Conservation (phyloP, 92 coral and sea anemone species). For the Porites rus region DNA sequence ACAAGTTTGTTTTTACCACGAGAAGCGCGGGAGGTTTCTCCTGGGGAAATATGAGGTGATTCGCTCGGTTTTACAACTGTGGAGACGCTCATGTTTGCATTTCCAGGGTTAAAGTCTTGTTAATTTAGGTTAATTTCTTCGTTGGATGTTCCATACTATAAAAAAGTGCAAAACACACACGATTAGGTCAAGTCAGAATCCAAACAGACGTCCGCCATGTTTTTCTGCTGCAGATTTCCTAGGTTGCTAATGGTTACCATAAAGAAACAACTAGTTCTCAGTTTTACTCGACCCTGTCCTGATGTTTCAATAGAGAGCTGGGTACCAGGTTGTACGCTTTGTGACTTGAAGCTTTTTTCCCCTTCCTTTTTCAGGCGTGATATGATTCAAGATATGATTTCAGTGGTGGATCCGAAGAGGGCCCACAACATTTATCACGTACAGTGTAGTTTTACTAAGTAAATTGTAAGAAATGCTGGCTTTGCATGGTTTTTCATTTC, state of each 20-base stretch:
- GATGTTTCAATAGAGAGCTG: neutral
- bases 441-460: too few relatives aligned
- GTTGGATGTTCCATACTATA: neutral
- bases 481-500: too few relatives aligned
- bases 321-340: neutral
- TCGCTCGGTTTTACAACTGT: constrained; percentile 71
- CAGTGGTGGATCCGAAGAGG: too few relatives aligned
- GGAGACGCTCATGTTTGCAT: constrained; percentile 74
- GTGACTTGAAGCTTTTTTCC: neutral
- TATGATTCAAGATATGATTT: too few relatives aligned
- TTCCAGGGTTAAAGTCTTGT: neutral
- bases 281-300: neutral
- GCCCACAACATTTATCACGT: too few relatives aligned
- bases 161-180: neutral
- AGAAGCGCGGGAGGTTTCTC: constrained; percentile 56
- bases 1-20: constrained; percentile 71
- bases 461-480: too few relatives aligned
- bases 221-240: constrained; percentile 22
- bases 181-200: constrained; percentile 4
- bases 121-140: neutral
- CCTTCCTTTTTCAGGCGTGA: too few relatives aligned
- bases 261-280: neutral
- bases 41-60: constrained; percentile 41
- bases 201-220: constrained; percentile 82
- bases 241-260: constrained; percentile 44